These are phyloP conservation scores for Cyprinodon diabolis DNA, from an alignment of 2,797 vertebrate species.

Conservation along the genomic window DNA sequence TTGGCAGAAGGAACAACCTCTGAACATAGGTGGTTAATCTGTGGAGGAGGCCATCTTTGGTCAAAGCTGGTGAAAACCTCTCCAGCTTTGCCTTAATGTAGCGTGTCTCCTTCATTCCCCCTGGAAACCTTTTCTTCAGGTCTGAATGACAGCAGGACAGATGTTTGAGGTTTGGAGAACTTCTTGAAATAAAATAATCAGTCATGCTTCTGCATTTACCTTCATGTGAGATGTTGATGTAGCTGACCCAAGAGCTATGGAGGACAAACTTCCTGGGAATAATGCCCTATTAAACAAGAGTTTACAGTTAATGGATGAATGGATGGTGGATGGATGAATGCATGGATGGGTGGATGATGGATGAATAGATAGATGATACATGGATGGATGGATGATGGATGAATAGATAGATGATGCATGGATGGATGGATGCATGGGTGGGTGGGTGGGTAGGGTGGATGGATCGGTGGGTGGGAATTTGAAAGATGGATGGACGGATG, in stretches of 20 bases:
- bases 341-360: too few species aligned
- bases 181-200: not conserved
- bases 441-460: too few species aligned
- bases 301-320: not conserved
- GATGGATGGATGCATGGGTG: too few species aligned
- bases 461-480: too few species aligned
- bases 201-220: conserved; percentile 67
- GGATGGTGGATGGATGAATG: not conserved
- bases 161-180: not conserved
- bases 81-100: conserved; percentile 86
- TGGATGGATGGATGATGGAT: too few species aligned
- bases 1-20: not conserved
- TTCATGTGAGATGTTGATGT: conserved; percentile 79
- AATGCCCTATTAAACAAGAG: conserved; percentile 67
- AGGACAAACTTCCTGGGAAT: conserved; percentile 79
- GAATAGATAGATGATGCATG: too few species aligned
- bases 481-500: too few species aligned
- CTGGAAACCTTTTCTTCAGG: conserved; percentile 81
- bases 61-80: conserved; percentile 69
- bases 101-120: conserved; percentile 78
- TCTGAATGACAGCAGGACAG: conserved; percentile 68
- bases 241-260: conserved; percentile 87
- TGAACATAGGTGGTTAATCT: conserved; percentile 79
- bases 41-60: conserved; percentile 80
- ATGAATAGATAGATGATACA: too few species aligned